phyloP scores from a whole-genome alignment of 2,797 vertebrate genomes.

The Myotis myotis region DNA sequence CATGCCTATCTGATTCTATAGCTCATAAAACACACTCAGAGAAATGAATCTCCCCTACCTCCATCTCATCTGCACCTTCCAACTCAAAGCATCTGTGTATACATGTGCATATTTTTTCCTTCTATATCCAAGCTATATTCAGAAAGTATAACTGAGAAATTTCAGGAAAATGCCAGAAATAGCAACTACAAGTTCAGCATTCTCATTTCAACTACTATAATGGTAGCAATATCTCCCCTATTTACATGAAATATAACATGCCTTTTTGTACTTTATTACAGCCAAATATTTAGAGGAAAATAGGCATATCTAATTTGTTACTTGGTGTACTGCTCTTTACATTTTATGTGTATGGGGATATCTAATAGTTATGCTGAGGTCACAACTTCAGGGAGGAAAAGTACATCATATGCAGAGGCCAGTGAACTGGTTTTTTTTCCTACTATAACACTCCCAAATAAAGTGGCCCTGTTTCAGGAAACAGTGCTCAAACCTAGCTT shows the following conservation, averaged over 20 bases:
- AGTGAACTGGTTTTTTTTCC: not conserved
- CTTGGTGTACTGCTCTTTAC: not conserved
- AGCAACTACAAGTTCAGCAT: not conserved
- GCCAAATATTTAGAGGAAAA: not conserved
- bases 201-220: not conserved
- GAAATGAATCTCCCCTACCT: not conserved
- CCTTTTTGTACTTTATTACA: not conserved
- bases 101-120: not conserved
- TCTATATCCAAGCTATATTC: not conserved
- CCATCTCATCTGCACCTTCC: not conserved
- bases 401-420: not conserved
- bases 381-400: not conserved
- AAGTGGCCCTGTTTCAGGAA: not conserved
- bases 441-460: not conserved
- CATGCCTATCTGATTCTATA: not conserved
- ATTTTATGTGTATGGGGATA: not conserved
- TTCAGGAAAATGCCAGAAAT: slow-evolving; percentile 10
- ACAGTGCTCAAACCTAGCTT: not conserved
- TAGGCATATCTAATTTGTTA: not conserved
- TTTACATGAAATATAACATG: not conserved
- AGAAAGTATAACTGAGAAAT: not conserved
- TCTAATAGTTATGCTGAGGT: not conserved
- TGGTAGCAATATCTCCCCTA: not conserved
- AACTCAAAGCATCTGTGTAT: not conserved
- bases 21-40: not conserved